Conservation (phyloP, 2,888 invertebrate species). For the Apodemia mormo region DNA sequence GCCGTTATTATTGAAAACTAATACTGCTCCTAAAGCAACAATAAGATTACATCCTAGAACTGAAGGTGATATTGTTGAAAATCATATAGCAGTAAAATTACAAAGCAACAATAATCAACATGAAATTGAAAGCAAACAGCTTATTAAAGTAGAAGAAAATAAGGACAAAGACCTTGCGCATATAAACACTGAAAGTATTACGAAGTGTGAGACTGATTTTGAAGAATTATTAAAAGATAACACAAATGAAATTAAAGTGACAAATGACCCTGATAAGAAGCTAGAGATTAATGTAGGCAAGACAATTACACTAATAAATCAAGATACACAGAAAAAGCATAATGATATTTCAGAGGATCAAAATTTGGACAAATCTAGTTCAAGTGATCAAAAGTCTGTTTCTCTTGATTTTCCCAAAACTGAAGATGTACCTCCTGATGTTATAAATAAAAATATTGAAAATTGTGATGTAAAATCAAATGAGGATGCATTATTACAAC, state of each 20-base stretch:
- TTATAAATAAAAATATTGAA: constrained; percentile 17
- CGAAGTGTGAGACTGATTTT: constrained; percentile 75
- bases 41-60: constrained; percentile 53
- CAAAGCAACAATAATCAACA: constrained; percentile 25
- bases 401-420: neutral
- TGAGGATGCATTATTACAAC: constrained; percentile 13
- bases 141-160: constrained; percentile 30
- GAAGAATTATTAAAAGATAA: constrained; percentile 76
- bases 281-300: constrained; percentile 69
- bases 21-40: constrained; percentile 44
- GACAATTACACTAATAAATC: constrained; percentile 53
- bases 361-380: constrained; percentile 8
- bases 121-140: constrained; percentile 26
- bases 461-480: constrained; percentile 19
- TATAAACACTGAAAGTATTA: constrained; percentile 41
- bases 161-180: constrained; percentile 12
- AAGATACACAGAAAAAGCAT: constrained; percentile 42
- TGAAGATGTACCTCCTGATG: neutral
- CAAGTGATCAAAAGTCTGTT: neutral
- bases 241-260: constrained; percentile 74
- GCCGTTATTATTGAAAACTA: constrained; percentile 62
- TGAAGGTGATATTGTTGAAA: constrained; percentile 49
- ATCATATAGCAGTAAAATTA: constrained; percentile 23
- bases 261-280: constrained; percentile 67
- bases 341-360: constrained; percentile 33